Evolutionary conservation across 2,888 invertebrate genomes (phyloP).

Genomic region (Cylindroiulus punctatus): DNA sequence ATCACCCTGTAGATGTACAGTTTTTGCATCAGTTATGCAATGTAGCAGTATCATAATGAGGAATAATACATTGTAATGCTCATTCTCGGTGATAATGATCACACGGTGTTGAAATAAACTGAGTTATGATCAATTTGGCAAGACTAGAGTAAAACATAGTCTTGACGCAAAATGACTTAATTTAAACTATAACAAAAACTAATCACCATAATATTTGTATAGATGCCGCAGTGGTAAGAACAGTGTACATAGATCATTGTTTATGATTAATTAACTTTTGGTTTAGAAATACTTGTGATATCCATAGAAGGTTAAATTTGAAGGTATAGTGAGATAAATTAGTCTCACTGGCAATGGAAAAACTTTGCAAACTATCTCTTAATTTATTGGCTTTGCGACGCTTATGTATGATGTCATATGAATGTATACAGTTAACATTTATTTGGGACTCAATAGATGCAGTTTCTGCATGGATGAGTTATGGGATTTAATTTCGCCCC

Average conservation of each 20-base stretch:
- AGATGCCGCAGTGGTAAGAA: too few relatives aligned
- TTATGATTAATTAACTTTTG: not conserved
- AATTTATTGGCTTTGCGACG: not conserved
- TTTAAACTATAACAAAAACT: too few relatives aligned
- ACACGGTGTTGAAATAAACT: not conserved
- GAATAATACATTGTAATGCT: not conserved
- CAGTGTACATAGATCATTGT: not conserved
- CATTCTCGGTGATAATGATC: not conserved
- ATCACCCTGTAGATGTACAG: too few relatives aligned
- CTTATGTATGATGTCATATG: not conserved
- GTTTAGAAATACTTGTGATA: not conserved
- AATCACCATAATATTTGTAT: too few relatives aligned
- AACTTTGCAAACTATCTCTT: not conserved
- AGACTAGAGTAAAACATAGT: too few relatives aligned
- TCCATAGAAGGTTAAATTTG: not conserved
- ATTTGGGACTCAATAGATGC: constrained; percentile 2
- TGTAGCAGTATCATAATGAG: not conserved
- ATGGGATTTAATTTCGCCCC: constrained; percentile 24
- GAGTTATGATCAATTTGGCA: not conserved
- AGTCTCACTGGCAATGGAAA: not conserved
- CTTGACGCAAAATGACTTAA: too few relatives aligned
- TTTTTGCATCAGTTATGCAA: not conserved
- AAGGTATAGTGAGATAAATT: not conserved
- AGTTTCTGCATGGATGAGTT: constrained; percentile 21
- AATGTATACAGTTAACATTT: not conserved